phyloP scores from a whole-genome alignment of 2,888 invertebrate species.

The Papilio protenor region DNA sequence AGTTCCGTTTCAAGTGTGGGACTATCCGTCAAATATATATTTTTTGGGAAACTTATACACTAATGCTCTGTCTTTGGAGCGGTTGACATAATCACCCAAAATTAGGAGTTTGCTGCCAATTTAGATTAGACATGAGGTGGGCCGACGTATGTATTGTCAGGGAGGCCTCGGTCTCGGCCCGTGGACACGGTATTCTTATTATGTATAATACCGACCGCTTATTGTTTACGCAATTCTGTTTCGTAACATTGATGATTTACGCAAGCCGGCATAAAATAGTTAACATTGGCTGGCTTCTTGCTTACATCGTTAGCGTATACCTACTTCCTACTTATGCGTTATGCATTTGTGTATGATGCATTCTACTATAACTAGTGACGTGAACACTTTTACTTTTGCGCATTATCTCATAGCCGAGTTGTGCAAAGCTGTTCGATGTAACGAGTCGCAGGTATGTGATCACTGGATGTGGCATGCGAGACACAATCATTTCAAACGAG shows the following conservation, averaged over 20 bases:
- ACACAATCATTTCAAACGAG: slow-evolving; percentile 4
- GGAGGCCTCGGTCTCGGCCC: slow-evolving; percentile 73
- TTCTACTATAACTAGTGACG: slow-evolving; percentile 38
- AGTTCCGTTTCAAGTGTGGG: not conserved
- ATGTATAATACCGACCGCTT: slow-evolving; percentile 57
- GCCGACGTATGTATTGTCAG: slow-evolving; percentile 68
- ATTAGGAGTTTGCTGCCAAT: slow-evolving; percentile 72
- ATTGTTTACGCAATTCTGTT: slow-evolving; percentile 61
- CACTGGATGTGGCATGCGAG: slow-evolving; percentile 7
- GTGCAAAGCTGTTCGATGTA: slow-evolving; percentile 22
- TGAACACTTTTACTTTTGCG: slow-evolving; percentile 42
- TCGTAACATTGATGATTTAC: slow-evolving; percentile 57
- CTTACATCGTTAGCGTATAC: slow-evolving; percentile 36
- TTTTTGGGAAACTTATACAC: not conserved
- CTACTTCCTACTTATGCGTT: slow-evolving; percentile 39
- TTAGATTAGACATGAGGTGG: slow-evolving; percentile 63
- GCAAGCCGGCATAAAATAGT: slow-evolving; percentile 43
- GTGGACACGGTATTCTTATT: slow-evolving; percentile 68
- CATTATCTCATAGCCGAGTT: slow-evolving; percentile 35
- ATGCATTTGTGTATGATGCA: slow-evolving; percentile 39
- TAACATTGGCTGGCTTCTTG: slow-evolving; percentile 45
- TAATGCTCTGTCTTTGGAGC: slow-evolving; percentile 52
- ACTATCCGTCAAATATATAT: slow-evolving; percentile 7
- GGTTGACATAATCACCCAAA: slow-evolving; percentile 76
- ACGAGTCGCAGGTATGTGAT: slow-evolving; percentile 1